Evolutionary conservation across 2,113 vertebrate species (phyloP).

Genomic region (Genyomyrus donnyi): DNA sequence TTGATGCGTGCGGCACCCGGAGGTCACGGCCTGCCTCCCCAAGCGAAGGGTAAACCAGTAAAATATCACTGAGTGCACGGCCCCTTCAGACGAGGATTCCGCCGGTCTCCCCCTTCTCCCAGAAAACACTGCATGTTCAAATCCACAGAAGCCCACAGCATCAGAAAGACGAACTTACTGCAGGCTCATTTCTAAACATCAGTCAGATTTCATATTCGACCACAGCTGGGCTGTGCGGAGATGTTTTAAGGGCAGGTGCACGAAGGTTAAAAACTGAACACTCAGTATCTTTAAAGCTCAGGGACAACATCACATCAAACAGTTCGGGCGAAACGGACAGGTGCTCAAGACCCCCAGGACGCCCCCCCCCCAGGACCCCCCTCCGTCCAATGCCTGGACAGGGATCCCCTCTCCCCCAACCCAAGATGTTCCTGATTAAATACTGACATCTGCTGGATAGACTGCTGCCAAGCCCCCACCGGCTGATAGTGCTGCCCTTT

Average conservation of each 20-base stretch:
- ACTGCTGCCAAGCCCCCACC: background rate
- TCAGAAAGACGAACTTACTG: background rate
- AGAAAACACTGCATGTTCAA: background rate
- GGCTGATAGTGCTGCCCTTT: background rate
- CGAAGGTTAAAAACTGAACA: background rate
- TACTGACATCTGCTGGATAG: constrained; percentile 20
- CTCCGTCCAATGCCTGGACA: background rate
- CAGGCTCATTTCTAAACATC: background rate
- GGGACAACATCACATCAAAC: background rate
- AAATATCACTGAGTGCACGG: background rate
- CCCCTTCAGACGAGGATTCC: background rate
- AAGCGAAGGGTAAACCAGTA: background rate
- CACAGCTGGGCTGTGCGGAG: background rate
- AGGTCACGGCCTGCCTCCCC: background rate
- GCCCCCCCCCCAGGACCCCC: background rate
- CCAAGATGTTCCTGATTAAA: background rate
- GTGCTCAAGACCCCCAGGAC: background rate
- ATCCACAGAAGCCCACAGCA: background rate
- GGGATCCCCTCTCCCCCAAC: background rate
- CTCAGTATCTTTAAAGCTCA: background rate
- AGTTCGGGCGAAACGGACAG: background rate
- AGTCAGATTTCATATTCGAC: background rate
- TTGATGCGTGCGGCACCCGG: background rate
- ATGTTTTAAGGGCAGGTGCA: background rate
- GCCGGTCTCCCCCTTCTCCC: background rate